Conservation (phyloP, 2,113 vertebrate genomes). For the Thalassarche chlororhynchos region DNA sequence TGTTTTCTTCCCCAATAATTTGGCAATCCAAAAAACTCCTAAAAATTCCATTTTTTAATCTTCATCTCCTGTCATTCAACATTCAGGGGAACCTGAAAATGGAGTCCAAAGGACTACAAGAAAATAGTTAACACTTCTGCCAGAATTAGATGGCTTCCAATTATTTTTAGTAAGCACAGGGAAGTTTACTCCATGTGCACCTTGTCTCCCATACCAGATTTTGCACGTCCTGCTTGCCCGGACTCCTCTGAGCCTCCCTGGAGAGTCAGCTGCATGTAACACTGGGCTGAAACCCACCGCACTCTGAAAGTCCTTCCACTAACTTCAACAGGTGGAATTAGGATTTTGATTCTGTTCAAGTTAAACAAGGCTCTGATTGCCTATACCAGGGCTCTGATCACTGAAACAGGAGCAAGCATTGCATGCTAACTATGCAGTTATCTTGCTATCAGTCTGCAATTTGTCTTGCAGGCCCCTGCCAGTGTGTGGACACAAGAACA, state of each 20-base stretch:
- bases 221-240: neutral
- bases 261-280: neutral
- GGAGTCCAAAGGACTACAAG: neutral
- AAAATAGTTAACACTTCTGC: neutral
- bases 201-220: neutral
- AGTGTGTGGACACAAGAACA: fast-evolving
- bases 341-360: neutral
- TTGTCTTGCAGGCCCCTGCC: neutral
- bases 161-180: neutral
- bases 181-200: neutral
- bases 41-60: neutral
- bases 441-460: neutral
- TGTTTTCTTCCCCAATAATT: fast-evolving
- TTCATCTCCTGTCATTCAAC: neutral
- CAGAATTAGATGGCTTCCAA: neutral
- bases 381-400: neutral
- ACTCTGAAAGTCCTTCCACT: neutral
- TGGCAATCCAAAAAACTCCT: neutral
- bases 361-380: neutral
- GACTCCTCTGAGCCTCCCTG: neutral
- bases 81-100: neutral
- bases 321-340: neutral
- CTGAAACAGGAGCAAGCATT: fast-evolving
- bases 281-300: neutral
- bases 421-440: neutral